phyloP scores from a whole-genome alignment of 2,797 vertebrate species.

The Lates japonicus region DNA sequence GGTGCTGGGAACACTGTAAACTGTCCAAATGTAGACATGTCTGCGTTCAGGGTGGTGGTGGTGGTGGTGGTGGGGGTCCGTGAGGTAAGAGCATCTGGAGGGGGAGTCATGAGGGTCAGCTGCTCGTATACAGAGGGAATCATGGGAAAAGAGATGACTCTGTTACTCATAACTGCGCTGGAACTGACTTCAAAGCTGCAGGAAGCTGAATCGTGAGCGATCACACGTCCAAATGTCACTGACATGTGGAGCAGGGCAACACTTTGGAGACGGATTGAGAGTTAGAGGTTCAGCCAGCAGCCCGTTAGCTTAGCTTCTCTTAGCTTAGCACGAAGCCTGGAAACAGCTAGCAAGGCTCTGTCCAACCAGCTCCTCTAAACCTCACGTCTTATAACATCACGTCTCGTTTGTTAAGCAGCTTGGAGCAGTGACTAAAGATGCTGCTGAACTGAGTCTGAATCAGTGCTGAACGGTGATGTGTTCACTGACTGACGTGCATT shows the following conservation, averaged over 20 bases:
- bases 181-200: constrained; percentile 43
- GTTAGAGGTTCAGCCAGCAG: background rate
- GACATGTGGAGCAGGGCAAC: background rate
- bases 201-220: constrained; percentile 18
- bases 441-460: too few species aligned
- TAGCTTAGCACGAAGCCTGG: background rate
- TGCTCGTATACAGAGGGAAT: background rate
- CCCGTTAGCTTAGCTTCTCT: background rate
- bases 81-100: constrained; percentile 46
- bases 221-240: constrained; percentile 9
- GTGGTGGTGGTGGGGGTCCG: background rate
- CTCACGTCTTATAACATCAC: too few species aligned
- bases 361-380: too few species aligned
- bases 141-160: constrained; percentile 41
- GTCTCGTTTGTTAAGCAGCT: too few species aligned
- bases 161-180: constrained; percentile 35
- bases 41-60: background rate
- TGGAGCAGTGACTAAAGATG: too few species aligned
- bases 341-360: background rate
- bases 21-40: constrained; percentile 24
- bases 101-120: constrained; percentile 30
- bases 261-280: background rate
- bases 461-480: too few species aligned
- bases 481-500: too few species aligned
- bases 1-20: constrained; percentile 25